Percentiles rank a stretch among this genome's conserved stretches.
phyloP scores from a whole-genome alignment of 2,797 vertebrate genomes.

The Anabacerthia variegaticeps region DNA sequence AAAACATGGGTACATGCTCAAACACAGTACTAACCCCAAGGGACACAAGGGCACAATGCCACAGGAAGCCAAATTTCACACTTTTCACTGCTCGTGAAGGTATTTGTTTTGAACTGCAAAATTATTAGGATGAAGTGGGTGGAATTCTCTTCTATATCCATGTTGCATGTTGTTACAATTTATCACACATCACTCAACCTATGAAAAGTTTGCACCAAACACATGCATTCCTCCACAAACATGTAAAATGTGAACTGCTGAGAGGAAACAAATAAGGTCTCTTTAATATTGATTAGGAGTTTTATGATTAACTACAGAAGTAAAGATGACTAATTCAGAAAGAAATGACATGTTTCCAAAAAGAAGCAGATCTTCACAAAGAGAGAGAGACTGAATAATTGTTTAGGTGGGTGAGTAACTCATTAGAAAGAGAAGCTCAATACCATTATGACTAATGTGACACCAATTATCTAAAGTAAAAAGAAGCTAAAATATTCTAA shows the following conservation, averaged over 20 bases:
- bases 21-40: background rate
- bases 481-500: background rate
- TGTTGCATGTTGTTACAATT: background rate
- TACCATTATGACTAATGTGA: background rate
- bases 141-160: background rate
- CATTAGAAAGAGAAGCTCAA: background rate
- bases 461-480: background rate
- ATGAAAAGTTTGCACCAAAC: background rate
- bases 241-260: background rate
- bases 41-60: background rate
- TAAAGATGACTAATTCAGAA: background rate
- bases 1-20: background rate
- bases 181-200: background rate
- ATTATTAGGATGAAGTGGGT: background rate
- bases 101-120: background rate
- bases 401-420: background rate
- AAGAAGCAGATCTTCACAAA: background rate
- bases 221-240: background rate
- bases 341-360: background rate
- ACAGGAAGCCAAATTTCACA: background rate
- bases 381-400: background rate
- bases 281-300: background rate
- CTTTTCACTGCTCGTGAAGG: background rate
- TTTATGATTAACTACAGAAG: slow-evolving; percentile 1
- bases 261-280: background rate